Conservation (phyloP, 2,888 invertebrate genomes). For the Unio delphinus region DNA sequence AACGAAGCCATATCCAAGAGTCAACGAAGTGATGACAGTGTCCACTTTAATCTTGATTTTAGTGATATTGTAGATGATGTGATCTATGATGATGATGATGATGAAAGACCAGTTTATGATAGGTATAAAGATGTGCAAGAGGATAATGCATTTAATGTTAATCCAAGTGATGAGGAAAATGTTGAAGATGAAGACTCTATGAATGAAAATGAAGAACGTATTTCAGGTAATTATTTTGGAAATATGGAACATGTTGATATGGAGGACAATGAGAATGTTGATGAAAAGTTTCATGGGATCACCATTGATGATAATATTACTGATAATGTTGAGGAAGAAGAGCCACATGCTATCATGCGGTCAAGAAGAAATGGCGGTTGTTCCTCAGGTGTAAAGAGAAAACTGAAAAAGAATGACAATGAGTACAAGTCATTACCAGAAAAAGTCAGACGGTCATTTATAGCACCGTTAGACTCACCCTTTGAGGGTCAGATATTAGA, state of each 20-base stretch:
- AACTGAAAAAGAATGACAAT: not conserved
- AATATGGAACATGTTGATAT: not conserved
- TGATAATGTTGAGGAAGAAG: conserved; percentile 1
- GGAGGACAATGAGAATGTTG: not conserved
- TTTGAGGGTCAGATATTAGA: too few species aligned
- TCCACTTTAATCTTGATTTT: too few species aligned
- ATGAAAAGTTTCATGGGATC: not conserved
- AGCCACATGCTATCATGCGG: not conserved
- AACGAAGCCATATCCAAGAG: too few species aligned
- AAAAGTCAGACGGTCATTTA: not conserved
- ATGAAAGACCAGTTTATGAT: not conserved
- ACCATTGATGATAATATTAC: not conserved
- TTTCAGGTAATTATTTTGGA: not conserved
- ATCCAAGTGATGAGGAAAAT: not conserved
- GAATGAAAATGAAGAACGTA: not conserved
- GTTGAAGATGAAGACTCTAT: not conserved
- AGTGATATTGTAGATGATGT: too few species aligned
- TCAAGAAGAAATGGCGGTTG: not conserved
- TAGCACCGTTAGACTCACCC: too few species aligned
- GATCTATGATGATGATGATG: not conserved
- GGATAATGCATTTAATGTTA: not conserved
- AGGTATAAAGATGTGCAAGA: too few species aligned
- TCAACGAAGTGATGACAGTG: too few species aligned
- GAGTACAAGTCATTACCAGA: conserved; percentile 1
- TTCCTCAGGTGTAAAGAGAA: conserved; percentile 1